Conservation (phyloP, 2,797 vertebrate genomes). For the Aeoliscus strigatus region DNA sequence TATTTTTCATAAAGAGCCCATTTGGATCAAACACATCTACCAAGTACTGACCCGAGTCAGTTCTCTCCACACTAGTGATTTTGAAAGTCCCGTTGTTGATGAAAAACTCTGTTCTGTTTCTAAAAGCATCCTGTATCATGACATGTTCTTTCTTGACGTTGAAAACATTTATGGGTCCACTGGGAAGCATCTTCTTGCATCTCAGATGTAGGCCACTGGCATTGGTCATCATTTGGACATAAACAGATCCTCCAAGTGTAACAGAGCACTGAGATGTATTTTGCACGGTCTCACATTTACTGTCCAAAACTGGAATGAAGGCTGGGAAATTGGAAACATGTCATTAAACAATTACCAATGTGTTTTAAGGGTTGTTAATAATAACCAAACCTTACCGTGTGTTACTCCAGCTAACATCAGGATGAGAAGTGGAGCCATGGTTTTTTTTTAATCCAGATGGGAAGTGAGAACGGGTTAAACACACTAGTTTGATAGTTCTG, state of each 20-base stretch:
- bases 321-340: no score
- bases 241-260: conserved; percentile 24
- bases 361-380: no score
- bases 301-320: conserved; percentile 22
- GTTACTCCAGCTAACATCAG: no score
- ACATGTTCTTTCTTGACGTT: conserved; percentile 10
- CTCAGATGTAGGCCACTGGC: neutral
- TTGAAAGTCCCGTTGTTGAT: conserved; percentile 39
- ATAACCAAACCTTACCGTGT: no score
- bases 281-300: conserved; percentile 14
- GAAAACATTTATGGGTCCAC: neutral
- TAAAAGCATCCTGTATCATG: neutral
- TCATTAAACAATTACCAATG: no score
- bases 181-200: conserved; percentile 22
- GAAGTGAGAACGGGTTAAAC: no score
- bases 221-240: conserved; percentile 37
- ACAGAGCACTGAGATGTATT: conserved; percentile 13
- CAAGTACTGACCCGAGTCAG: conserved; percentile 38
- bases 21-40: neutral
- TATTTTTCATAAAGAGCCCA: neutral
- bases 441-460: no score
- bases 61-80: conserved; percentile 21
- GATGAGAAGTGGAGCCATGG: no score
- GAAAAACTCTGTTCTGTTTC: conserved; percentile 26
- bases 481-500: no score